Evolutionary conservation across 30 jellyfish, hydroid and myxozoan genomes (phyloP), one percentile per base, ranked within the genome.

Genomic region (Morbakka virulenta): DNA sequence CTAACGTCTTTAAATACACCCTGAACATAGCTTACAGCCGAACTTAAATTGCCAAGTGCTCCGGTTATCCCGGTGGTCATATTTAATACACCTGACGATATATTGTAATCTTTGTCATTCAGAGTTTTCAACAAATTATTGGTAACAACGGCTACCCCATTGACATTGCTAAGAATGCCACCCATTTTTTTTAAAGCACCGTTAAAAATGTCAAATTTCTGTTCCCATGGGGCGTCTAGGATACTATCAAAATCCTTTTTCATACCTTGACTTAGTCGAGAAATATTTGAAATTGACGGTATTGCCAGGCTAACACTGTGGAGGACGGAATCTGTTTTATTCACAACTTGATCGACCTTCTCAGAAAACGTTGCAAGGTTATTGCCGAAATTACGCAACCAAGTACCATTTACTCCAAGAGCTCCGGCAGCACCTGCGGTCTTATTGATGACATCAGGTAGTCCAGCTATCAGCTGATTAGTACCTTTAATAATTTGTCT

Each of bases 31-130:
- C 79, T 49, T 4, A 91, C 78, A 11, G 95, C 93, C 13, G 50
- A 76, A 51, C 95, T 71, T 29, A 91, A 52, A 48, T 91, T 91
- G 26, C 70, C 92, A 76, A 91, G 62, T 3, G 84, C 33, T 2
- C 98, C 98, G 6, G 83, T 62, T 6, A 83, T 74, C 27, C 94
- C 80, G 22, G 64, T 79, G 11, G 96, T 85, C 36, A 91, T 72
- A 11, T 74, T 71, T 21, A 95, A 77, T 21, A 91, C 74, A 35
- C 92, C 90, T 13, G 71, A 68, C 13, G 88, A 57, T n/a, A 91
- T 53, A 33, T 85, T 72, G n/a, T 69, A 62, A 22, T 78, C 52
- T 4, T 52, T 48, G 4, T 91, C 95, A 30, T 88, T 68, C 62
- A 76, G 28, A 14, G 62, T 66, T 36, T 64, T 62, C 69, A 79